These are phyloP conservation scores for Chouioia cunea DNA, from an alignment of 2,888 invertebrate species.

Conservation along the genomic window DNA sequence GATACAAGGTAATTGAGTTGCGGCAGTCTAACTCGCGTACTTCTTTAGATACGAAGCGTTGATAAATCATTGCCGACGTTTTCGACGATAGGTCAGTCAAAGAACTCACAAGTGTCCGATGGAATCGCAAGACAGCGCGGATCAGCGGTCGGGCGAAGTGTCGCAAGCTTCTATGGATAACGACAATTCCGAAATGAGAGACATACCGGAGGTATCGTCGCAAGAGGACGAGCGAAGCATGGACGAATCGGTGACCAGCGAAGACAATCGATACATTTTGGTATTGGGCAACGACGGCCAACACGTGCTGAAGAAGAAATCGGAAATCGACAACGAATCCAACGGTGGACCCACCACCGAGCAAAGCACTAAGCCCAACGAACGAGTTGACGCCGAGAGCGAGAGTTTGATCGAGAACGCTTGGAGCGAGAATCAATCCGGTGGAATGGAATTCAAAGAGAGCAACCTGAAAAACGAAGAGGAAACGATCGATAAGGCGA, in stretches of 20 bases:
- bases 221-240: slow-evolving; percentile 48
- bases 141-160: slow-evolving; percentile 60
- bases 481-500: not conserved
- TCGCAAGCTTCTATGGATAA: slow-evolving; percentile 52
- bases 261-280: slow-evolving; percentile 62
- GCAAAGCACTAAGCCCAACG: slow-evolving; percentile 5
- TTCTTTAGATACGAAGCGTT: slow-evolving; percentile 6
- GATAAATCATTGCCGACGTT: not conserved
- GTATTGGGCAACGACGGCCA: slow-evolving; percentile 61
- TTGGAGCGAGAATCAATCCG: slow-evolving; percentile 30
- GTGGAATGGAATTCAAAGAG: slow-evolving; percentile 28
- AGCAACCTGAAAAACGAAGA: slow-evolving; percentile 12
- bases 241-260: slow-evolving; percentile 40
- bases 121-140: slow-evolving; percentile 68
- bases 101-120: slow-evolving; percentile 84
- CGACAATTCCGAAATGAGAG: slow-evolving; percentile 43
- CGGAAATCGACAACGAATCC: slow-evolving; percentile 46
- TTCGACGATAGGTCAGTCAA: slow-evolving; percentile 77
- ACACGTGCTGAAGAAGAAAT: slow-evolving; percentile 58
- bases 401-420: slow-evolving; percentile 25
- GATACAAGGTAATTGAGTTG: slow-evolving; percentile 81
- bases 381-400: slow-evolving; percentile 22
- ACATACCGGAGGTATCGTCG: slow-evolving; percentile 43
- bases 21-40: too few species aligned
- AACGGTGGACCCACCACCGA: slow-evolving; percentile 17